phyloP scores from a whole-genome alignment of 2,888 invertebrate species.

The Cheilosia urbana region DNA sequence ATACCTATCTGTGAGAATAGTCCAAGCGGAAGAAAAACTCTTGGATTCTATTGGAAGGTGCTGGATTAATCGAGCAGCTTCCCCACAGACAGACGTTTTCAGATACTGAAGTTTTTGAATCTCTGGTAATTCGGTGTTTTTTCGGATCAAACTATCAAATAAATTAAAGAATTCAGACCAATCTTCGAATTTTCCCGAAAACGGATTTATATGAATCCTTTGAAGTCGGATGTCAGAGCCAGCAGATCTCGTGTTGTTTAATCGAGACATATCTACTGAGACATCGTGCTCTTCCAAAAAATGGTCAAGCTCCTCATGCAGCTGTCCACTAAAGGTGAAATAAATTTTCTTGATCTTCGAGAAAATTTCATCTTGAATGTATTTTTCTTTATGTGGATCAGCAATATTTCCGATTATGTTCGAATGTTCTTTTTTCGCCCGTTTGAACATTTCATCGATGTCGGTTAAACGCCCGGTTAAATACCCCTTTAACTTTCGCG shows the following conservation, averaged over 20 bases:
- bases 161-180: conserved; percentile 1
- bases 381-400: conserved; percentile 16
- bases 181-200: conserved; percentile 18
- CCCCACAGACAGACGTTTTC: conserved; percentile 13
- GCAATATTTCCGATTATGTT: background rate
- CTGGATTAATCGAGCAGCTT: conserved; percentile 26
- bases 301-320: background rate
- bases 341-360: conserved; percentile 4
- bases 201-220: conserved; percentile 17
- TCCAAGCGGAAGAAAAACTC: conserved; percentile 26
- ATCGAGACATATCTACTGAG: background rate
- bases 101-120: conserved; percentile 22
- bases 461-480: too few species aligned
- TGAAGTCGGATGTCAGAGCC: conserved; percentile 17
- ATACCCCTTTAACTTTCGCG: too few species aligned
- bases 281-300: conserved; percentile 1
- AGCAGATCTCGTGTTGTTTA: conserved; percentile 14
- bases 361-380: conserved; percentile 10
- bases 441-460: too few species aligned
- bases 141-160: conserved; percentile 5
- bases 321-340: background rate
- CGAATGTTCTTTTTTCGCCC: too few species aligned
- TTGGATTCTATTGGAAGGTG: conserved; percentile 20
- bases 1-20: conserved; percentile 22
- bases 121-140: background rate